Evolutionary conservation across 2,888 invertebrate genomes (phyloP).

Genomic region (Limnephilus auricula): DNA sequence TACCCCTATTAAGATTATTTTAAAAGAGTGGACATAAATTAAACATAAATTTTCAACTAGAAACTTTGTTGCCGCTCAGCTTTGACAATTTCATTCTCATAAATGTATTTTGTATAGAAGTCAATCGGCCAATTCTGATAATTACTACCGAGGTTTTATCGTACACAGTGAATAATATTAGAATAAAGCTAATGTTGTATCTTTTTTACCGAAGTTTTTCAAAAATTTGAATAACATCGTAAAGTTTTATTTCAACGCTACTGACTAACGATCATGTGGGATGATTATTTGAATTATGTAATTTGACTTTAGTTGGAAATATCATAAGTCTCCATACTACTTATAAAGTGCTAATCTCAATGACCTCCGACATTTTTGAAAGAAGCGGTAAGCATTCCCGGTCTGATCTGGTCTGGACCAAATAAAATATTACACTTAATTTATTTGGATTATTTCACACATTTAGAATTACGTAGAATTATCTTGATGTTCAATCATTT

Average conservation of each 20-base stretch:
- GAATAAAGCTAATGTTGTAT: slow-evolving; percentile 13
- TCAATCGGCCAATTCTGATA: neutral
- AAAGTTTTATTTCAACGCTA: slow-evolving; percentile 24
- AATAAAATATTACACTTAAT: too few species aligned
- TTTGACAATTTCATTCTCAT: slow-evolving; percentile 20
- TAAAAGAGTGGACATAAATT: neutral
- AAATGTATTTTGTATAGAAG: slow-evolving; percentile 13
- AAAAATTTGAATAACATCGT: slow-evolving; percentile 20
- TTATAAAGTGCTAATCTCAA: neutral
- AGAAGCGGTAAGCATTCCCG: neutral
- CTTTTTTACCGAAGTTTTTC: neutral
- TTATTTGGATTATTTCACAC: too few species aligned
- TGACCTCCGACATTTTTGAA: neutral
- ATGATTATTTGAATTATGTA: neutral
- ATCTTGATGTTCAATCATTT: too few species aligned
- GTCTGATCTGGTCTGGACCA: too few species aligned
- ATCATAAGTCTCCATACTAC: neutral
- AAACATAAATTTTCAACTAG: neutral
- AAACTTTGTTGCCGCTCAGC: neutral
- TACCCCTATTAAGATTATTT: slow-evolving; percentile 8
- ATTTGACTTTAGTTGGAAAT: neutral
- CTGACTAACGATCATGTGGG: neutral
- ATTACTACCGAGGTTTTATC: neutral
- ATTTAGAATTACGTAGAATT: too few species aligned
- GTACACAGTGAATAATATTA: slow-evolving; percentile 11